Conservation (phyloP, 2,797 vertebrate genomes). For the Echiichthys vipera region DNA sequence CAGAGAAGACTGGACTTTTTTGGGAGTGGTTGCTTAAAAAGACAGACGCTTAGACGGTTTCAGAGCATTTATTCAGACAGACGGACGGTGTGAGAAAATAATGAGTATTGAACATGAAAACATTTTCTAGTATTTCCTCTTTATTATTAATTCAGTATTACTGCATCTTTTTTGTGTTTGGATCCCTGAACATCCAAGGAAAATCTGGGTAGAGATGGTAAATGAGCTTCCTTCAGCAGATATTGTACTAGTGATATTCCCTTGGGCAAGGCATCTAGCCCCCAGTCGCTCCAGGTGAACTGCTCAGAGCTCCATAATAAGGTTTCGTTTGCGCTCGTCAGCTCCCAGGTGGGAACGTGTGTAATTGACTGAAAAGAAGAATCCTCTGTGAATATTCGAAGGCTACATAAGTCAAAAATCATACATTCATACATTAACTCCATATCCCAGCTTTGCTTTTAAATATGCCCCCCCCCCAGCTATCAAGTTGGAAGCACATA, state of each 20-base stretch:
- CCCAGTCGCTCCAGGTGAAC: not conserved
- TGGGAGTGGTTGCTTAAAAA: no score
- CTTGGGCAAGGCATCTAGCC: constrained; percentile 1
- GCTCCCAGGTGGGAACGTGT: constrained; percentile 28
- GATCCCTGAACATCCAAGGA: not conserved
- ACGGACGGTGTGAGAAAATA: no score
- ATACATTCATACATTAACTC: constrained; percentile 33
- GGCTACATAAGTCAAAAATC: not conserved
- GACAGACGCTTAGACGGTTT: no score
- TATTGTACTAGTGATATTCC: not conserved
- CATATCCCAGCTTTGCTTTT: constrained; percentile 39
- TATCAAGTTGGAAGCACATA: constrained; percentile 4
- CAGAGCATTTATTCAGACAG: no score
- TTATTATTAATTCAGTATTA: constrained; percentile 14
- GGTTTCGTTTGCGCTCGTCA: constrained; percentile 25
- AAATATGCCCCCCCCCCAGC: not conserved
- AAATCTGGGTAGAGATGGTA: not conserved
- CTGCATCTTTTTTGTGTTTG: not conserved
- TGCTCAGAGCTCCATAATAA: constrained; percentile 11
- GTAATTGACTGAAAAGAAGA: constrained; percentile 16
- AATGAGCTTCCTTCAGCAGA: constrained; percentile 1
- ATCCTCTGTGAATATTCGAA: constrained; percentile 2
- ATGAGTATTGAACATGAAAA: no score
- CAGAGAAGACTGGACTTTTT: no score
- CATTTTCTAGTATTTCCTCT: no score